phyloP scores from a whole-genome alignment of 1,140 invertebrate genomes.

The Carcinoscorpius rotundicauda region DNA sequence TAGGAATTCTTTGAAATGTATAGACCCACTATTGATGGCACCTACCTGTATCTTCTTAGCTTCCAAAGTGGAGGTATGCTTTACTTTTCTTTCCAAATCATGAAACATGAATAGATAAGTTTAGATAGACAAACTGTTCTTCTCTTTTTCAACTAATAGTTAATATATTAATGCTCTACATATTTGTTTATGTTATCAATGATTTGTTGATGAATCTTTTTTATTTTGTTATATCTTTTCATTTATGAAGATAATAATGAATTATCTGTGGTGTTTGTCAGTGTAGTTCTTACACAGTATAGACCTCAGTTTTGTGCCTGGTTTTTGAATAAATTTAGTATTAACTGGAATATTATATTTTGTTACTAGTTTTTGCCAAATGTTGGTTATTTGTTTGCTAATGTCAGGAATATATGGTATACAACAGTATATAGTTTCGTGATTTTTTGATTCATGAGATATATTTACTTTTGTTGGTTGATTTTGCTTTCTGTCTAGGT shows the following conservation, averaged over 20 bases:
- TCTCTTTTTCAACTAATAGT: background rate
- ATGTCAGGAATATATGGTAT: no score
- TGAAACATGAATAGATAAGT: background rate
- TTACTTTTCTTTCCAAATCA: background rate
- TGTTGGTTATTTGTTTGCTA: no score
- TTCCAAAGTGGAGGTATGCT: conserved; percentile 79
- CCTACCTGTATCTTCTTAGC: conserved; percentile 95
- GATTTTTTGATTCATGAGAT: no score
- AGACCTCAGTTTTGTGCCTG: no score
- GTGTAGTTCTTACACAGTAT: no score
- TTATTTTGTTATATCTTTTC: background rate
- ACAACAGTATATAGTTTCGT: no score
- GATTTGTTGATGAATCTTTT: background rate
- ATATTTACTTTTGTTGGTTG: no score
- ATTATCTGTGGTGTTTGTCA: background rate
- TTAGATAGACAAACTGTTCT: background rate
- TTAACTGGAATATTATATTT: no score
- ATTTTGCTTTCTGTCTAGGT: no score
- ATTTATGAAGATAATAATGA: no score
- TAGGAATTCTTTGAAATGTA: conserved; percentile 92
- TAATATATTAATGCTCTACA: background rate
- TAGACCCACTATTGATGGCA: conserved; percentile 90
- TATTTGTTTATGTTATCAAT: background rate
- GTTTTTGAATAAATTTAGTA: no score
- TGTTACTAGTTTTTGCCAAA: no score